Percentiles rank a stretch among this genome's conserved stretches.
phyloP scores from a whole-genome alignment of 2,113 vertebrate genomes.

The Pycnonotus jocosus region DNA sequence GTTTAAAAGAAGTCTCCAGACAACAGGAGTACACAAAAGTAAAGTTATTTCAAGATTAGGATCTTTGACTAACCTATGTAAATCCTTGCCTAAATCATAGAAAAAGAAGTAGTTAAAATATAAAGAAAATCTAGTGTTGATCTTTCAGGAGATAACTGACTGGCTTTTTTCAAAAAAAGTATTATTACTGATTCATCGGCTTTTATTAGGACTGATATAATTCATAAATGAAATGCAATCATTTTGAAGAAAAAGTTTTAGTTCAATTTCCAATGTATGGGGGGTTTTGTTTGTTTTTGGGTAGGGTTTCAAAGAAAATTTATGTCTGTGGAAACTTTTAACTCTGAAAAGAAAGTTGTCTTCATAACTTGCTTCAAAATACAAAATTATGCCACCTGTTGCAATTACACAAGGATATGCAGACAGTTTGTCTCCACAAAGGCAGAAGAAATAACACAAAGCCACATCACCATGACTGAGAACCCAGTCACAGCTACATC shows the following conservation, averaged over 20 bases:
- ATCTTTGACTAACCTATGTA: not conserved
- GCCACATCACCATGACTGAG: fast-evolving
- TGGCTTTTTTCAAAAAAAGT: not conserved
- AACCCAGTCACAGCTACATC: fast-evolving
- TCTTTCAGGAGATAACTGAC: not conserved
- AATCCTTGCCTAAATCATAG: not conserved
- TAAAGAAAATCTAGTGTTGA: not conserved
- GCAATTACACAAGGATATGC: not conserved
- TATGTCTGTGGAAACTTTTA: not conserved
- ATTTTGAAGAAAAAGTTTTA: not conserved
- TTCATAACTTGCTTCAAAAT: not conserved
- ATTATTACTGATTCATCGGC: not conserved
- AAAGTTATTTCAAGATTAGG: not conserved
- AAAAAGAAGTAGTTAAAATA: not conserved
- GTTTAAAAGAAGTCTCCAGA: not conserved
- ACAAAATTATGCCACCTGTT: not conserved
- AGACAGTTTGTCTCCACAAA: not conserved
- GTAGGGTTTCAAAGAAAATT: fast-evolving
- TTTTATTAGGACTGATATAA: not conserved
- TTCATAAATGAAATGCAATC: not conserved
- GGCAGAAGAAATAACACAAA: not conserved
- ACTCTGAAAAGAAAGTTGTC: not conserved
- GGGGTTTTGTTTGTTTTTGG: not conserved
- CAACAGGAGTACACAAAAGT: fast-evolving
- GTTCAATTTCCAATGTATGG: not conserved